Base-by-base conservation (phyloP, 2,113 vertebrate genomes). In the Hyperopisus bebe region DNA sequence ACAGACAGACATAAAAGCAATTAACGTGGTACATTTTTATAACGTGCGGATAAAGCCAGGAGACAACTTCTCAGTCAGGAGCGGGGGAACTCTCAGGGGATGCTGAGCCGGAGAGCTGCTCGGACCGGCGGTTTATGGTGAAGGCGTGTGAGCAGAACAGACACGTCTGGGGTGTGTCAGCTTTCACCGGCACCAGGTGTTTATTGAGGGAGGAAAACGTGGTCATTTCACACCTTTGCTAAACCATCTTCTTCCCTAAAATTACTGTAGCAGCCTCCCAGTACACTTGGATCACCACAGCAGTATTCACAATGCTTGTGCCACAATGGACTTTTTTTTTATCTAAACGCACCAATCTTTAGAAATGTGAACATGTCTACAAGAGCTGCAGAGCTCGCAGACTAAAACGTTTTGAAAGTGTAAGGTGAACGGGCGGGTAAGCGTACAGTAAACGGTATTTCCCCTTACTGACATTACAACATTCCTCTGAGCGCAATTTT, bases 1-100 rank as follows among this genome's bases (percentile, higher is more conserved):
- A 80, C 74, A 80, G 15, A 39, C 70, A 80, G 74, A 42, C 74
- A 80, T 39, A 80, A 80, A 80, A 80, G 74, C 74, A 80, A 80
- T 80, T 80, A 80, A 19, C 74, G 17, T 80, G 35, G 39, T 42
- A 42, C 74, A 42, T 80, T 80, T 80, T 80, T 80, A 80, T 80
- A 42, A 42, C 11, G 74, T 80, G 74, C 13, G 74, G 74, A 17
- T 80, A 80, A 77, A 80, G 35, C 13, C 35, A 42, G 74, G 74
- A 80, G 74, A 80, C 4, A 80, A 80, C 74, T 42, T 80, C 35
- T 42, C 17, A 42, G 7, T 80, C 13, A 19, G 35, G 35, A 39
- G 17, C 35, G 74, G 74, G 17, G 39, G 35, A 0, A 7, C 17
- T 77, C 70, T 80, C 74, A 17, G 15, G 74, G 21, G 70, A 39